Base-by-base conservation (phyloP, 2,797 vertebrate species). In the Cynodonichthys magdalenae region DNA sequence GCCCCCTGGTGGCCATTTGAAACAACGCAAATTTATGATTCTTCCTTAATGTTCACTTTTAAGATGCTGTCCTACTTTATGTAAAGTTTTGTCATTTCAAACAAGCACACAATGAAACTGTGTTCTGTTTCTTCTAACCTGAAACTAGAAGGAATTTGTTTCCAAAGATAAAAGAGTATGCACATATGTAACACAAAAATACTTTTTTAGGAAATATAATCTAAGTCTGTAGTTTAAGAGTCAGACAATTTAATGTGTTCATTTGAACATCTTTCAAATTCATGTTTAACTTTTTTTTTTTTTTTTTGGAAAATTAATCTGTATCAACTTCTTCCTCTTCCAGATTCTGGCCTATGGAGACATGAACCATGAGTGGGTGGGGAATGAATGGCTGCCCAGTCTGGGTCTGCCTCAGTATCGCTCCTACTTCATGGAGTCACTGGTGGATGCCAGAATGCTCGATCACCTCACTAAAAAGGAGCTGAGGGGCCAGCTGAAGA, bases 321-420 rank as follows among this genome's bases (percentile, higher is more conserved):
- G 8, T 18, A 5, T 61, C 49, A 36, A 46, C 5, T 6, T 6
- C 9, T 10, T 44, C 8, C 1, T 61, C 53, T 44, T 59, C 41
- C 71, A 99, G 98, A 99, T 98, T 0, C 89, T 99, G 45, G 98
- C 97, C 0, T 99, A 99, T 2, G 97, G 98, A 31, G 97, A 99
- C 84, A 99, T 99, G 98, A 99, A 99, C 90, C 98, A 99, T 0
- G 97, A 99, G 90, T 99, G 98, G 98, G 96, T 99, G 10, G 98
- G 98, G 53, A 99, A 98, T 0, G 97, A 99, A 76, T 99, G 98
- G 97, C 92, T 99, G 66, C 98, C 97, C n/a, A 97, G 96, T 70
- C 88, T 99, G 66, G 98, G 98, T 15, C 90, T 99, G 46, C 96
- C 98, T 0, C 98, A 99, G 87, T 99, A 99, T 76, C 96, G 98